Base-by-base conservation (phyloP, 2,797 vertebrate species). In the Glossophaga mutica region DNA sequence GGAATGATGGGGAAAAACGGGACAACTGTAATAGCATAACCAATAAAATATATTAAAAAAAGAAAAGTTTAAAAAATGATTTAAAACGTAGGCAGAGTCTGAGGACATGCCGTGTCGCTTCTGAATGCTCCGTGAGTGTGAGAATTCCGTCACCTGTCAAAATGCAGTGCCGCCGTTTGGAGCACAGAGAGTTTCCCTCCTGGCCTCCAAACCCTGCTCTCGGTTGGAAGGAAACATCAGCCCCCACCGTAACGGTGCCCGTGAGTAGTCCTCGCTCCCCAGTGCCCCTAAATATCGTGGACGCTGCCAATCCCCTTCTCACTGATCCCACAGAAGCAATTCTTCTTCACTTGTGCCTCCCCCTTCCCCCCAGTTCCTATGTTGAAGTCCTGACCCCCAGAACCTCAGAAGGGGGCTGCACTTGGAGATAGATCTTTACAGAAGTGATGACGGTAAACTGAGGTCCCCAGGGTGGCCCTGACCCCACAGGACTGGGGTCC, bases 231-330 rank as follows among this genome's bases (percentile, higher is more conserved):
- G 29, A n/a, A 32, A 65, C 29, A 5, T 15, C 29, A 2, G n/a
- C n/a, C 48, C 42, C 2, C 5, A 15, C 70, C 37, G 0, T 24
- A 6, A n/a, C 22, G 9, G 39, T 18, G 32, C 1, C 14, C 0
- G 3, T 19, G 37, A 59, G 15, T 9, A 29, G 21, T 32, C 7
- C 26, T 6, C 1, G 1, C 14, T 2, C 34, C 11, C n/a, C 10
- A 11, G 1, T 9, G 16, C 3, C 15, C 48, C 15, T 42, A 19
- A 16, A 12, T 1, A 15, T 7, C 2, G 0, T 0, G 15, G n/a
- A 2, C 2, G 5, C 44, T 34, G 21, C 42, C 8, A 21, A 9
- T 10, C 44, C 32, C 16, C 12, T 39, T 42, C 8, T 39, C 6
- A 22, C 6, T 19, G n/a, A 50, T 48, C 9, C 24, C 42, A 22